Conservation (phyloP, 2,113 vertebrate species). For the Orientallactaga bullata region DNA sequence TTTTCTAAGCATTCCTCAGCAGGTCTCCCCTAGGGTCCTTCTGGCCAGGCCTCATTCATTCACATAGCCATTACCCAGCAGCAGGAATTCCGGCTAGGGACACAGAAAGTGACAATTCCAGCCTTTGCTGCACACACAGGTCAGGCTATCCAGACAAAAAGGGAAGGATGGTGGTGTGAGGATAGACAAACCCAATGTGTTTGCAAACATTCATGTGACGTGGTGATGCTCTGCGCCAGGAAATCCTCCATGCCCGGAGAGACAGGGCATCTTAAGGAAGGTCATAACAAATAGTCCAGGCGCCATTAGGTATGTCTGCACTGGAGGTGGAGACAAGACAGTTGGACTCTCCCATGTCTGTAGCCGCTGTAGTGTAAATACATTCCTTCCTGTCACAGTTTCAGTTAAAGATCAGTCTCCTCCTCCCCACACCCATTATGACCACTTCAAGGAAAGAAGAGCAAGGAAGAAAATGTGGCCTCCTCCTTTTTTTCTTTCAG, state of each 20-base stretch:
- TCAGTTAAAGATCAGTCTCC: neutral
- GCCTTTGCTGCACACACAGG: neutral
- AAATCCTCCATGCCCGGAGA: neutral
- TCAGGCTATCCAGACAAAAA: neutral
- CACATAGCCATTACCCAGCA: neutral
- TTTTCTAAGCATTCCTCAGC: neutral
- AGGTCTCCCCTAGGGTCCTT: neutral
- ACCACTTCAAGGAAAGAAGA: constrained; percentile 4
- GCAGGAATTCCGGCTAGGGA: neutral
- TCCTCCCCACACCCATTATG: neutral
- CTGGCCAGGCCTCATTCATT: neutral
- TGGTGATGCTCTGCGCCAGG: neutral
- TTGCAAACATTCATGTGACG: neutral
- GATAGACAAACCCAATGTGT: neutral
- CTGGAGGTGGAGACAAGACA: neutral
- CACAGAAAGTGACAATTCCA: neutral
- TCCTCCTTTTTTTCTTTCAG: accelerated
- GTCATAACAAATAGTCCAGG: neutral
- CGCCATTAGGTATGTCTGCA: neutral
- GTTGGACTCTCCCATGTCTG: neutral
- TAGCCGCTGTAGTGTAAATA: neutral
- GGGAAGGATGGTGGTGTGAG: neutral
- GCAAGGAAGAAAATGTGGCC: neutral
- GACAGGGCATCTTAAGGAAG: neutral
- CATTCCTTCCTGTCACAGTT: neutral